These are phyloP conservation scores for Ptilonorhynchus violaceus DNA, from an alignment of 2,113 vertebrate genomes.

Conservation along the genomic window DNA sequence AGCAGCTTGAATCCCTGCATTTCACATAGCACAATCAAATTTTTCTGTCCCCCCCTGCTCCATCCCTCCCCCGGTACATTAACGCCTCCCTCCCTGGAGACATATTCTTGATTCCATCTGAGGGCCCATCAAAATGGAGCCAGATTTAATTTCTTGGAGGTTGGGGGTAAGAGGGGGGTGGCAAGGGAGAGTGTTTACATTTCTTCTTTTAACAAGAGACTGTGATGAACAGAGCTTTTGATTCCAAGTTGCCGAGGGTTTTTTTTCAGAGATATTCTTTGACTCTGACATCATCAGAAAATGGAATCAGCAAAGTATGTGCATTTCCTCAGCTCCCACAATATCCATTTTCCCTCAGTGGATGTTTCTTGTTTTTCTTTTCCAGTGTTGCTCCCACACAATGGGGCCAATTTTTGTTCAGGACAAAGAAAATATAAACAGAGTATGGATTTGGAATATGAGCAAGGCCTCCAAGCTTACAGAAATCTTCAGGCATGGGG, in stretches of 20 bases:
- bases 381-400: conserved; percentile 84
- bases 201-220: conserved; percentile 72
- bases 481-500: neutral
- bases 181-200: conserved; percentile 68
- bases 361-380: conserved; percentile 80
- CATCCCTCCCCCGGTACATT: conserved; percentile 47
- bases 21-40: conserved; percentile 52
- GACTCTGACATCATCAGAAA: conserved; percentile 76
- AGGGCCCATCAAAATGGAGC: conserved; percentile 56
- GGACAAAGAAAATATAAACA: conserved; percentile 81
- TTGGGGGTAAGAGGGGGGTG: neutral
- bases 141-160: conserved; percentile 68
- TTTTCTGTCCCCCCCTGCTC: conserved; percentile 10
- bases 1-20: conserved; percentile 57
- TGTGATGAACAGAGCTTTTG: conserved; percentile 62
- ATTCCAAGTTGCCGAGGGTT: neutral
- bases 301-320: conserved; percentile 72
- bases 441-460: conserved; percentile 61
- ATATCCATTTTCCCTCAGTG: conserved; percentile 76
- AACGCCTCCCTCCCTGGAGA: conserved; percentile 63
- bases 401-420: conserved; percentile 81
- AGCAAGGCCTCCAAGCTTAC: conserved; percentile 48
- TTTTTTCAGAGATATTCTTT: conserved; percentile 69
- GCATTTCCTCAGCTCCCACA: conserved; percentile 76
- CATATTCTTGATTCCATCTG: conserved; percentile 55